Base-by-base conservation (phyloP, 2,113 vertebrate genomes). In the Pterocles orientalis region DNA sequence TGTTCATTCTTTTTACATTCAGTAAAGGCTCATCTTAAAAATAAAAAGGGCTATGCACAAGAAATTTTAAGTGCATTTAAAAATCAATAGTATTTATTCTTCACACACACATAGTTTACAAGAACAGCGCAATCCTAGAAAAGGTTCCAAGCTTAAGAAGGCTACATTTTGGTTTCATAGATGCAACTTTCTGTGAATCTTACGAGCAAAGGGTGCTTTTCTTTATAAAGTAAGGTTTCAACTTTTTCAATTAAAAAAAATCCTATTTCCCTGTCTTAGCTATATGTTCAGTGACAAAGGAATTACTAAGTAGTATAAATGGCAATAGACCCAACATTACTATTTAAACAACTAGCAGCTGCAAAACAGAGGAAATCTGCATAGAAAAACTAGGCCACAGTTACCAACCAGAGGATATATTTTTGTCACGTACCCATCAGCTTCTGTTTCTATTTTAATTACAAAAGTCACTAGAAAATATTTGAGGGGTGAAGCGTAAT, bases 31-130 rank as follows among this genome's bases (percentile, higher is more conserved):
- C 1, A 10, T 70, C 65, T 60, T 43, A 64, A 83, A 72, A 48
- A 43, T 26, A 17, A 51, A 41, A 85, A 24, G 1, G 4, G 8
- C 7, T 18, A 29, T 1, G 0, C 7, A 58, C 31, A 25, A 48
- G 34, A 29, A 66, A 13, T 4, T 51, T 51, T 64, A 84, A 57
- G 17, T 65, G 9, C 14, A 61, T 73, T 41, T 21, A 18, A 71
- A 65, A 88, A 69, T 14, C 45, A 36, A 5, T 24, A 72, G 3
- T 33, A 33, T 65, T 86, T 80, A 60, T 88, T 72, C 45, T 78
- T 92, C 51, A 24, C 0, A 1, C 34, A 10, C 45, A 54, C 1
- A 2, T 16, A 17, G 71, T 80, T 71, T 45, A 31, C 18, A 87
- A 48, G 45, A 90, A 56, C 5, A 9, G 13, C 47, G 7, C 23